phyloP scores from a whole-genome alignment of 2,888 invertebrate species.

The Torymus texanus region DNA sequence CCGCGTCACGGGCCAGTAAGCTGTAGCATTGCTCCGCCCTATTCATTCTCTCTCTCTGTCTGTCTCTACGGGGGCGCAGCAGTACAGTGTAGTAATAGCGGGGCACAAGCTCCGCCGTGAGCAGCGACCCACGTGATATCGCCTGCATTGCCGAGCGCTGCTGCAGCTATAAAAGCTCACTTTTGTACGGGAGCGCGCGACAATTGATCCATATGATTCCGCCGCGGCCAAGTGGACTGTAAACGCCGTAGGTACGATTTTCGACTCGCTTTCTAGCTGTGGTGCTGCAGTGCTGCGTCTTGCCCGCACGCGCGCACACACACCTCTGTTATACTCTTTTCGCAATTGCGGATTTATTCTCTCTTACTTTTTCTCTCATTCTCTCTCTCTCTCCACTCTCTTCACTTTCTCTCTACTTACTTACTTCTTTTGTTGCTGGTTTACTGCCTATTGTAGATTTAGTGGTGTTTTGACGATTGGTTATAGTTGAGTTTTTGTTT shows the following conservation, averaged over 20 bases:
- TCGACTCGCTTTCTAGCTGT: constrained; percentile 2
- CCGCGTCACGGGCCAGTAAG: not conserved
- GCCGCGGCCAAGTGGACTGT: constrained; percentile 20
- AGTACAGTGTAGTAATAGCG: not conserved
- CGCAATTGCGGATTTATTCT: not conserved
- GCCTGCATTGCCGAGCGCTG: constrained; percentile 30
- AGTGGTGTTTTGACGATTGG: too few species aligned
- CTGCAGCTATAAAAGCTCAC: constrained; percentile 68
- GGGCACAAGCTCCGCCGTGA: constrained; percentile 61
- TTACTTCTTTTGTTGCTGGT: too few species aligned
- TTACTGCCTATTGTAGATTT: too few species aligned
- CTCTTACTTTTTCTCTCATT: not conserved
- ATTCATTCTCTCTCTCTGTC: constrained; percentile 52
- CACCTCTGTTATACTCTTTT: not conserved
- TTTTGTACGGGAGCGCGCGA: constrained; percentile 64
- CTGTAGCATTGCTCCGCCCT: constrained; percentile 60
- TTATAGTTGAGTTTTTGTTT: too few species aligned
- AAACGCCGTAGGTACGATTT: constrained; percentile 18
- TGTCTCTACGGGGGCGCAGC: constrained; percentile 15
- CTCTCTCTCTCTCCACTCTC: not conserved
- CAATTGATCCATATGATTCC: constrained; percentile 68
- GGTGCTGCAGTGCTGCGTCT: not conserved
- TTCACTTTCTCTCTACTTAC: too few species aligned
- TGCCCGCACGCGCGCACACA: not conserved
- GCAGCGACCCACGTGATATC: constrained; percentile 65